Percentiles rank a stretch among this genome's conserved stretches.
phyloP scores from a whole-genome alignment of 1,140 invertebrate genomes.

The Habropoda laboriosa region DNA sequence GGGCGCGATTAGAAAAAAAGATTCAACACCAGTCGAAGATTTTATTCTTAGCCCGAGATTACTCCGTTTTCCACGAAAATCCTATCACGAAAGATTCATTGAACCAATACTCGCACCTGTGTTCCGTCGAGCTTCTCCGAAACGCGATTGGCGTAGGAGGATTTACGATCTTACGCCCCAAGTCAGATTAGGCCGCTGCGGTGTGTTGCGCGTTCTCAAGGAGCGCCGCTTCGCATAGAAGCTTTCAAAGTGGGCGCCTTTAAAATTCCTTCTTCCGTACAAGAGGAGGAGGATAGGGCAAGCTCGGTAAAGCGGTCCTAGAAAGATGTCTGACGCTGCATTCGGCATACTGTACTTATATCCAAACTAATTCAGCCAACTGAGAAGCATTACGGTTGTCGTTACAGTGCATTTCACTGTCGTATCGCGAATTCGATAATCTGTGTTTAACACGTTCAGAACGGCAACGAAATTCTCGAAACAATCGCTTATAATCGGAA shows the following conservation, averaged over 20 bases:
- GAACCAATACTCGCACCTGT: constrained; percentile 64
- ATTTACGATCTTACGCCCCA: constrained; percentile 67
- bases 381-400: background rate
- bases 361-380: constrained; percentile 2
- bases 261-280: constrained; percentile 45
- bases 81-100: constrained; percentile 67
- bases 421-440: too few species aligned
- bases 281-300: constrained; percentile 16
- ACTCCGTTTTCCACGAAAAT: constrained; percentile 57
- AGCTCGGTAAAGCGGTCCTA: constrained; percentile 45
- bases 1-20: constrained; percentile 25
- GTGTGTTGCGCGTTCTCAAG: constrained; percentile 51
- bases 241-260: constrained; percentile 55
- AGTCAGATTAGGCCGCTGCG: constrained; percentile 60
- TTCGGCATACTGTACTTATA: constrained; percentile 61
- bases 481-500: too few species aligned
- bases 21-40: constrained; percentile 38
- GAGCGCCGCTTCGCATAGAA: constrained; percentile 40
- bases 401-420: too few species aligned
- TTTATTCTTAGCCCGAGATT: constrained; percentile 57
- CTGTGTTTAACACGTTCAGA: too few species aligned
- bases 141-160: constrained; percentile 63
- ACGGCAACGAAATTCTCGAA: too few species aligned
- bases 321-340: constrained; percentile 22
- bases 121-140: constrained; percentile 52